Conservation (phyloP, 2,113 vertebrate genomes). For the Phyllopteryx taeniolatus region DNA sequence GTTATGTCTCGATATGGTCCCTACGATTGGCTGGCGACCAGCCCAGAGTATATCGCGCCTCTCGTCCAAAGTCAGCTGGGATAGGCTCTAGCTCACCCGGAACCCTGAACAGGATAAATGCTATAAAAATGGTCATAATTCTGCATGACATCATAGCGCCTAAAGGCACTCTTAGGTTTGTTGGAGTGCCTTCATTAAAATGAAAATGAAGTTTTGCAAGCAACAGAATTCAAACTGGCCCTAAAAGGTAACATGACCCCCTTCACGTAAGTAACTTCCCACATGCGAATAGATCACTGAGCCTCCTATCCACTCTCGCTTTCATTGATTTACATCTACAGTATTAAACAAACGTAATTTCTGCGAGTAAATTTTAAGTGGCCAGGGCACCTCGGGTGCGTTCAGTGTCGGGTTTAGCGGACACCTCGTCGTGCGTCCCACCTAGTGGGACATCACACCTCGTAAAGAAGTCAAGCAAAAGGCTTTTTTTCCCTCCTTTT, state of each 20-base stretch:
- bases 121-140: not conserved
- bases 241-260: constrained; percentile 55
- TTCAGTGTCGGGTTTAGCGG: constrained; percentile 65
- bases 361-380: constrained; percentile 58
- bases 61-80: no score
- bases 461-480: constrained; percentile 65
- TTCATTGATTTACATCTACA: constrained; percentile 57
- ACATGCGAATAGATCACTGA: constrained; percentile 48
- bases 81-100: no score
- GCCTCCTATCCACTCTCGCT: constrained; percentile 33
- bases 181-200: not conserved
- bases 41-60: no score
- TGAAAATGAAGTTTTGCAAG: not conserved
- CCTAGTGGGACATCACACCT: constrained; percentile 68
- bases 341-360: constrained; percentile 62
- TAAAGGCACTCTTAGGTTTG: no score
- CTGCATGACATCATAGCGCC: no score
- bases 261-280: constrained; percentile 61
- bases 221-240: constrained; percentile 51
- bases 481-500: constrained; percentile 23
- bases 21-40: no score
- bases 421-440: constrained; percentile 66
- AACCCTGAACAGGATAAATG: not conserved
- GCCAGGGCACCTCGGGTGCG: constrained; percentile 42
- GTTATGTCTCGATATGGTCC: no score